Conservation (phyloP, 2,888 invertebrate species). For the Drosophila infuscata region DNA sequence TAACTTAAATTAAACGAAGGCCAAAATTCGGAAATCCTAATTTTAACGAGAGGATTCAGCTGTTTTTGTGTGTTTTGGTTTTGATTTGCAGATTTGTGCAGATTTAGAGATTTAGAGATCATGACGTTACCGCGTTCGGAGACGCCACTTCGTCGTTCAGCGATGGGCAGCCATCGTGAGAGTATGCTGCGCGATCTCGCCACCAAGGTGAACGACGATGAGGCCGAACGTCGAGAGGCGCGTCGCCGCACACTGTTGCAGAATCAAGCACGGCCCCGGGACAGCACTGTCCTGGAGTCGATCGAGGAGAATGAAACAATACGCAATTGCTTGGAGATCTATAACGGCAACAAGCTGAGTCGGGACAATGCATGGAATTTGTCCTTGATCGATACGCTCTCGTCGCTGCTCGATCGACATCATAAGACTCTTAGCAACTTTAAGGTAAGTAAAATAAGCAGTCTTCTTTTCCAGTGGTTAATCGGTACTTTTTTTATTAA, state of each 20-base stretch:
- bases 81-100: constrained; percentile 6
- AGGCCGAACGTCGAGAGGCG: constrained; percentile 87
- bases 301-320: constrained; percentile 88
- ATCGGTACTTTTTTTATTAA: not conserved
- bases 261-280: constrained; percentile 37
- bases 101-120: constrained; percentile 12
- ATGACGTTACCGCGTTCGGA: constrained; percentile 83
- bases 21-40: not conserved
- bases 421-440: constrained; percentile 90
- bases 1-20: constrained; percentile 16
- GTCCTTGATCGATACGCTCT: constrained; percentile 94
- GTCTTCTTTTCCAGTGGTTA: not conserved
- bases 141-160: constrained; percentile 82
- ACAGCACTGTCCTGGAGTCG: constrained; percentile 58
- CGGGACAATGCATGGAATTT: constrained; percentile 95
- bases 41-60: not conserved
- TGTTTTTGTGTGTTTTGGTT: constrained; percentile 10
- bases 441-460: constrained; percentile 86
- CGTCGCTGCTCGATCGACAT: constrained; percentile 90
- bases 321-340: constrained; percentile 91
- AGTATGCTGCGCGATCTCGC: constrained; percentile 55
- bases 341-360: constrained; percentile 94
- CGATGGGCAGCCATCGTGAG: constrained; percentile 75
- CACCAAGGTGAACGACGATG: constrained; percentile 86
- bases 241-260: constrained; percentile 76